phyloP scores from a whole-genome alignment of 2,888 invertebrate genomes.

The Ametastegia equiseti region DNA sequence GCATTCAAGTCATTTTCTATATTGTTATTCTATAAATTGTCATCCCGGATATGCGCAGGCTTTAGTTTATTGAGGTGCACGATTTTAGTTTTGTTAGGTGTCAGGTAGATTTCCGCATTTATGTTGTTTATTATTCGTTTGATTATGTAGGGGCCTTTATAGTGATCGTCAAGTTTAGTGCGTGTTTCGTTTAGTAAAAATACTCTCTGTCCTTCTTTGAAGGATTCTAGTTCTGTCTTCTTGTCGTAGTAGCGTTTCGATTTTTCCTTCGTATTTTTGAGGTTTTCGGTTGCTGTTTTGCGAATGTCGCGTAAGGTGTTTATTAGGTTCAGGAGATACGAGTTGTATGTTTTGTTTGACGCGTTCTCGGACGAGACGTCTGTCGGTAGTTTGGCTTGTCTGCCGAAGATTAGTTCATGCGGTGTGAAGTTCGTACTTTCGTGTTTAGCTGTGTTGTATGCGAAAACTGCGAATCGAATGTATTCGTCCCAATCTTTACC shows the following conservation, averaged over 20 bases:
- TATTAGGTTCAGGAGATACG: no score
- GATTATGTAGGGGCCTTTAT: not conserved
- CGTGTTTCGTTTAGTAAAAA: not conserved
- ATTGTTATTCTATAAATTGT: no score
- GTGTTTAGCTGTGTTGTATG: slow-evolving; percentile 33
- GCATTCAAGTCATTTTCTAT: no score
- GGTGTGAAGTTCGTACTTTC: not conserved
- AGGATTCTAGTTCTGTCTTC: no score
- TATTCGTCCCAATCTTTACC: no score
- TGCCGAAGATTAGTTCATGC: slow-evolving; percentile 5
- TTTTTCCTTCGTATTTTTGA: no score
- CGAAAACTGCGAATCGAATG: slow-evolving; percentile 49
- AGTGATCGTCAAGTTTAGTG: not conserved
- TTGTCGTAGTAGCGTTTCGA: no score
- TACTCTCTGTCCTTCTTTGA: no score
- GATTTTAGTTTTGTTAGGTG: not conserved
- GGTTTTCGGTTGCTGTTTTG: no score
- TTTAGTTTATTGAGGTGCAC: no score
- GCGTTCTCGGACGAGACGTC: not conserved
- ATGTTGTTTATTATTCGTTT: not conserved
- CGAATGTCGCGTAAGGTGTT: no score
- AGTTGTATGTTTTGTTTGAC: not conserved
- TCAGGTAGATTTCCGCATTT: not conserved
- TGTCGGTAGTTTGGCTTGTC: not conserved
- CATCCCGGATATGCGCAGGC: no score